phyloP scores from a whole-genome alignment of 2,797 vertebrate genomes.

The Stomatorhinus walkeri region DNA sequence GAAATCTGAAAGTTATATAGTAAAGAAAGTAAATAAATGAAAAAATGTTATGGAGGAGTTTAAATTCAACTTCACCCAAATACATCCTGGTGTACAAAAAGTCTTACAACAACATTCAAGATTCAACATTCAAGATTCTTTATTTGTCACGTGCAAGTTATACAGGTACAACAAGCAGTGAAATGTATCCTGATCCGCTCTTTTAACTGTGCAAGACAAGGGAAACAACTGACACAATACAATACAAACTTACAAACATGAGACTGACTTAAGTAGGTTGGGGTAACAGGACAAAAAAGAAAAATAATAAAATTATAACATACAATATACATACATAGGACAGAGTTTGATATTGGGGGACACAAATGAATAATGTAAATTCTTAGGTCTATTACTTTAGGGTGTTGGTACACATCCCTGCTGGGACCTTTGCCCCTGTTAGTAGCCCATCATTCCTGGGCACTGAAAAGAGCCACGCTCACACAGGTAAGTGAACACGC shows the following conservation, averaged over 20 bases:
- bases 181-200: no score
- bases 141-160: no score
- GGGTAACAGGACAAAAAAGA: no score
- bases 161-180: no score
- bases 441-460: not conserved
- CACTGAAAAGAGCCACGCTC: not conserved
- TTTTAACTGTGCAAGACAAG: no score
- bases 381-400: not conserved
- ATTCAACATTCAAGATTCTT: no score
- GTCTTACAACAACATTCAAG: not conserved
- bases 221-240: no score
- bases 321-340: no score
- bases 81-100: not conserved
- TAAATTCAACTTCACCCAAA: not conserved
- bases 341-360: not conserved
- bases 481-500: slow-evolving; percentile 7
- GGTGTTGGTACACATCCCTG: not conserved
- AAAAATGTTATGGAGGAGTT: not conserved
- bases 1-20: not conserved
- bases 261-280: no score
- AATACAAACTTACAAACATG: no score
- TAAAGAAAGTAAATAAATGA: not conserved
- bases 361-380: not conserved
- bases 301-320: no score
- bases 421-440: not conserved